These are phyloP conservation scores for Yasuhikotakia modesta DNA, from an alignment of 2,797 vertebrate genomes.

Conservation along the genomic window DNA sequence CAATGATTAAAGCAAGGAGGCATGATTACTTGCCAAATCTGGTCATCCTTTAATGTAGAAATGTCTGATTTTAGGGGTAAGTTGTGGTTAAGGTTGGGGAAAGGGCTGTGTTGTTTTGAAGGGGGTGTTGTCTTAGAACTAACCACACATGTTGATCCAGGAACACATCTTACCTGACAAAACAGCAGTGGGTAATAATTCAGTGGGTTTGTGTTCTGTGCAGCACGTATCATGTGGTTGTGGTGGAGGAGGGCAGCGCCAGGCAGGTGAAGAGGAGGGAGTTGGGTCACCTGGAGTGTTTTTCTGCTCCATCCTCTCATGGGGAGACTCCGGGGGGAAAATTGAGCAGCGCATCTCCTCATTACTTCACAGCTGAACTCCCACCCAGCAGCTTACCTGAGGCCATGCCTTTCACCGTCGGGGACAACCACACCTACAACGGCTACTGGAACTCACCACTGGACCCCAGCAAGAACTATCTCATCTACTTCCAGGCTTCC, in stretches of 20 bases:
- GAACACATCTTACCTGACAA: too few relatives aligned
- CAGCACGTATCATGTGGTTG: slow-evolving; percentile 93
- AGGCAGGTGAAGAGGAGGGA: slow-evolving; percentile 79
- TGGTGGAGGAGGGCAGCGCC: slow-evolving; percentile 85
- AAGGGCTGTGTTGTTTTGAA: too few relatives aligned
- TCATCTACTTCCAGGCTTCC: slow-evolving; percentile 93
- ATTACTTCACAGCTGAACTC: slow-evolving; percentile 92
- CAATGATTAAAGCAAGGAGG: too few relatives aligned
- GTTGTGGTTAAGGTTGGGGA: too few relatives aligned
- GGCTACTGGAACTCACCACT: slow-evolving; percentile 95
- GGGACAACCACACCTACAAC: slow-evolving; percentile 95
- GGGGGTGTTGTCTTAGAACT: too few relatives aligned
- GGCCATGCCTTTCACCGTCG: slow-evolving; percentile 92
- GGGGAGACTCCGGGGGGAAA: slow-evolving; percentile 74
- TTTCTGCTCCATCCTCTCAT: slow-evolving; percentile 83
- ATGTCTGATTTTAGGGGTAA: too few relatives aligned
- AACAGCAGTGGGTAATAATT: neutral
- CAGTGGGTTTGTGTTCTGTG: neutral
- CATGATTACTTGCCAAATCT: too few relatives aligned
- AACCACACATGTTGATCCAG: too few relatives aligned
- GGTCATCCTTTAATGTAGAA: too few relatives aligned
- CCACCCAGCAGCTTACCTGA: slow-evolving; percentile 86
- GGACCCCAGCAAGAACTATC: slow-evolving; percentile 91
- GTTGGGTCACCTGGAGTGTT: slow-evolving; percentile 84
- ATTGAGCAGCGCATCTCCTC: slow-evolving; percentile 59